Percentiles rank a stretch among this genome's conserved stretches.
Evolutionary conservation across 1,140 invertebrate genomes (phyloP).

Genomic region (Pseudomyrmex pallidus): DNA sequence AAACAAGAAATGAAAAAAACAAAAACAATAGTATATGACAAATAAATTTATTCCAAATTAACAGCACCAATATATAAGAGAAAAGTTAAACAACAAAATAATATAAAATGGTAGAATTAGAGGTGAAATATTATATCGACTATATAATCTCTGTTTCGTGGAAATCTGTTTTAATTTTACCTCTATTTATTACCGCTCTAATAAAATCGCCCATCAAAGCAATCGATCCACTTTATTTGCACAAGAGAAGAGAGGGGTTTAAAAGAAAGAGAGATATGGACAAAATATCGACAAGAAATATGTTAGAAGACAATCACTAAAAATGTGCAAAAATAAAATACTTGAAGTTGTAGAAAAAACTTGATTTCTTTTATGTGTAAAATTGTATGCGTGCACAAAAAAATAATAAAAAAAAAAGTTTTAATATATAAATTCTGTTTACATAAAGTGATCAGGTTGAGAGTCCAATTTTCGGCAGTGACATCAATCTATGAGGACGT

Average conservation of each 20-base stretch:
- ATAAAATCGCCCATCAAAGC: background rate
- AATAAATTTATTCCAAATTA: background rate
- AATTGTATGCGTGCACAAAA: background rate
- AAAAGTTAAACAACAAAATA: no score
- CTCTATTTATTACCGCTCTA: no score
- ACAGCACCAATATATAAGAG: no score
- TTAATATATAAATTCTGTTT: slow-evolving; percentile 1
- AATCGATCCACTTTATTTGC: background rate
- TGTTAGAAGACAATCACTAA: background rate
- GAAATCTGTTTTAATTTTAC: background rate
- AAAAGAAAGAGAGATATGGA: background rate
- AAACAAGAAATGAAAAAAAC: no score
- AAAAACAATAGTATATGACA: no score
- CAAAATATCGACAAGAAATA: slow-evolving; percentile 2
- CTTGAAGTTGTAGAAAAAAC: background rate
- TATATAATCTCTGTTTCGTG: background rate
- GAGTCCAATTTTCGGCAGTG: background rate
- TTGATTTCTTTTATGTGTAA: background rate
- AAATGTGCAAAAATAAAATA: background rate
- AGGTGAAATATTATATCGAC: background rate
- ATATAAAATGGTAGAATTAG: background rate
- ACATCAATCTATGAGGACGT: slow-evolving; percentile 33
- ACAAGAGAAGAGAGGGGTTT: background rate
- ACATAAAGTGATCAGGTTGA: background rate
- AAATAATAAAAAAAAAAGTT: slow-evolving; percentile 11